These are phyloP conservation scores for Heliopora coerulea DNA, from an alignment of 92 coral and sea anemone species.

Conservation along the genomic window DNA sequence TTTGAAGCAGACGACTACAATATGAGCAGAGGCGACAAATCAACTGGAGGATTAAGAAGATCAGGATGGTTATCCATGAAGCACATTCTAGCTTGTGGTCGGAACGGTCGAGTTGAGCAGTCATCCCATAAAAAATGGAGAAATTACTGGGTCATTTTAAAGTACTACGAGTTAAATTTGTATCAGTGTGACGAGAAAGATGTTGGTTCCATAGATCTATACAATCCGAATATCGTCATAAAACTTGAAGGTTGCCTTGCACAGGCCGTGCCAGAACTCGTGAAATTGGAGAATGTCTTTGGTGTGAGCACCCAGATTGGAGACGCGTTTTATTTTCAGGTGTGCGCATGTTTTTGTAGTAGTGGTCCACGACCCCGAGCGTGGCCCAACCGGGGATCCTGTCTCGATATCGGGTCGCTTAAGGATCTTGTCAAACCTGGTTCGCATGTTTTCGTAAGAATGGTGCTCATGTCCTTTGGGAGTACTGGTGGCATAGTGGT, in stretches of 20 bases:
- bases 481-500: no score
- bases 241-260: conserved; percentile 93
- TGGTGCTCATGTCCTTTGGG: no score
- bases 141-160: conserved; percentile 92
- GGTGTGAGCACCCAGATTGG: conserved; percentile 94
- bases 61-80: conserved; percentile 96
- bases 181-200: conserved; percentile 94
- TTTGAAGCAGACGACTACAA: background rate
- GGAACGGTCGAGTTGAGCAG: conserved; percentile 70
- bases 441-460: no score
- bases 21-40: background rate
- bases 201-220: conserved; percentile 86
- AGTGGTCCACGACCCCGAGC: no score
- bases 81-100: conserved; percentile 79
- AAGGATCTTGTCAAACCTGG: no score
- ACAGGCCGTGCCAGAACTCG: conserved; percentile 98
- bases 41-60: conserved; percentile 19
- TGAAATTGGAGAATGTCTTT: conserved; percentile 91
- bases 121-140: conserved; percentile 93
- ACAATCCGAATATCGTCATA: conserved; percentile 68
- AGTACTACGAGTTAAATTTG: conserved; percentile 75
- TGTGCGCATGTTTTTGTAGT: no score
- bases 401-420: no score
- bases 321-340: conserved; percentile 96
- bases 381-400: no score